Percentiles rank a stretch among this genome's conserved stretches.
Evolutionary conservation across 2,888 invertebrate species (phyloP).

Genomic region (Malacosoma neustria): DNA sequence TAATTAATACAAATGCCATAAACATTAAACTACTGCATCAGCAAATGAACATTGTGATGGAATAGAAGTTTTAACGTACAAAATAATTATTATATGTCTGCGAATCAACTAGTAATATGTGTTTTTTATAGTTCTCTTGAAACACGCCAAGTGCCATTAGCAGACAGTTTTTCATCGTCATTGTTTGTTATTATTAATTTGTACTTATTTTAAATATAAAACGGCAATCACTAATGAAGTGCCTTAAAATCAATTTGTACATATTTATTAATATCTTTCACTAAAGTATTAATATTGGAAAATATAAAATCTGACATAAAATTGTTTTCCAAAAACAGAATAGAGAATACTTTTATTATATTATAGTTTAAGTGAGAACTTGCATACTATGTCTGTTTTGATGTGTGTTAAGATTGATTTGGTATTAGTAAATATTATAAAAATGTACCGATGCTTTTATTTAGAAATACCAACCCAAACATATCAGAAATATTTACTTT

Average conservation of each 20-base stretch:
- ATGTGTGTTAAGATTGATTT: slow-evolving; percentile 74
- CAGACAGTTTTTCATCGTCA: slow-evolving; percentile 51
- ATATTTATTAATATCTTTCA: slow-evolving; percentile 43
- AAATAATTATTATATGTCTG: slow-evolving; percentile 47
- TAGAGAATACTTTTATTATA: slow-evolving; percentile 50
- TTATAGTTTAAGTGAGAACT: slow-evolving; percentile 68
- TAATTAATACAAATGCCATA: slow-evolving; percentile 32
- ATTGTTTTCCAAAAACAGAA: slow-evolving; percentile 69
- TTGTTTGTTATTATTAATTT: slow-evolving; percentile 54
- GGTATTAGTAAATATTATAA: slow-evolving; percentile 71
- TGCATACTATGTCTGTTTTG: slow-evolving; percentile 74
- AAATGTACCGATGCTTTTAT: slow-evolving; percentile 35
- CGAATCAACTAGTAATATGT: slow-evolving; percentile 51
- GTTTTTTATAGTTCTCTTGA: slow-evolving; percentile 50
- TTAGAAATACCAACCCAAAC: too few species aligned
- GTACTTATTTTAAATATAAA: slow-evolving; percentile 54
- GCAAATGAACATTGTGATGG: slow-evolving; percentile 41
- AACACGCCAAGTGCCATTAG: slow-evolving; percentile 67
- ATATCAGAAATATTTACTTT: too few species aligned
- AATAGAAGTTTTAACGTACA: slow-evolving; percentile 56
- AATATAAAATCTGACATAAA: slow-evolving; percentile 53
- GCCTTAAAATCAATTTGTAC: slow-evolving; percentile 66
- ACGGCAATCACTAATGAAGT: slow-evolving; percentile 57
- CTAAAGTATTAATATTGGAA: slow-evolving; percentile 48
- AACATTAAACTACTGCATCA: slow-evolving; percentile 21